These are phyloP conservation scores for rat (Rattus norvegicus) DNA, from an alignment of 2,113 vertebrate species.

Conservation along the genomic window DNA sequence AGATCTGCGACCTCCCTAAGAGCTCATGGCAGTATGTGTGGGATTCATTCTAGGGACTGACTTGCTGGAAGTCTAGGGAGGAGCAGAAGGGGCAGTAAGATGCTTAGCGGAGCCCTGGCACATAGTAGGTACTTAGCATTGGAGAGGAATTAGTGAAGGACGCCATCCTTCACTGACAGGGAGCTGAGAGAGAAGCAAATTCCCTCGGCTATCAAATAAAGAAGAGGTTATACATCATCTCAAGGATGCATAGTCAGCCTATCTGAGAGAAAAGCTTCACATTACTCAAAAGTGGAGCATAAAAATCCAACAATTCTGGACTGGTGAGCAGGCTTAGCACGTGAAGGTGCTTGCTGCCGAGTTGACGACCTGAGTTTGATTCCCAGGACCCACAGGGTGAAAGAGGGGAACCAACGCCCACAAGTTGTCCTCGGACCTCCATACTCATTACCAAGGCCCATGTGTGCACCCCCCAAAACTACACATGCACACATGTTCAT, in stretches of 20 bases:
- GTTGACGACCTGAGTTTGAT: background rate
- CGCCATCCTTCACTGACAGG: background rate
- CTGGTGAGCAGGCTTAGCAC: background rate
- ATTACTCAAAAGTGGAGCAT: slow-evolving; percentile 8
- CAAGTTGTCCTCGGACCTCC: background rate
- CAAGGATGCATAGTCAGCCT: background rate
- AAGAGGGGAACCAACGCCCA: background rate
- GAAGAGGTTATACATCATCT: background rate
- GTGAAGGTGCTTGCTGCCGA: background rate
- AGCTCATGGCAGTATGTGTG: background rate
- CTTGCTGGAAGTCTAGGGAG: background rate
- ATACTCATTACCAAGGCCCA: background rate
- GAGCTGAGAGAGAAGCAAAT: background rate
- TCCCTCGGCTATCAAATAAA: background rate
- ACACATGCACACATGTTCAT: background rate
- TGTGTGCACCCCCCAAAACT: background rate
- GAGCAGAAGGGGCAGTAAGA: background rate
- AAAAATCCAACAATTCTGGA: slow-evolving; percentile 13
- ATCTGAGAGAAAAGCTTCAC: slow-evolving; percentile 41
- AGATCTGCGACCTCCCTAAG: background rate
- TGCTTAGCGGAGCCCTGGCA: background rate
- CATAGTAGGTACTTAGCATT: background rate
- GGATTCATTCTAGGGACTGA: background rate
- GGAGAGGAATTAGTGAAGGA: background rate
- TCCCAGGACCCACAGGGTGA: too few relatives aligned